Base-by-base conservation (phyloP, 2,113 vertebrate genomes). In the Brachyistius frenatus region DNA sequence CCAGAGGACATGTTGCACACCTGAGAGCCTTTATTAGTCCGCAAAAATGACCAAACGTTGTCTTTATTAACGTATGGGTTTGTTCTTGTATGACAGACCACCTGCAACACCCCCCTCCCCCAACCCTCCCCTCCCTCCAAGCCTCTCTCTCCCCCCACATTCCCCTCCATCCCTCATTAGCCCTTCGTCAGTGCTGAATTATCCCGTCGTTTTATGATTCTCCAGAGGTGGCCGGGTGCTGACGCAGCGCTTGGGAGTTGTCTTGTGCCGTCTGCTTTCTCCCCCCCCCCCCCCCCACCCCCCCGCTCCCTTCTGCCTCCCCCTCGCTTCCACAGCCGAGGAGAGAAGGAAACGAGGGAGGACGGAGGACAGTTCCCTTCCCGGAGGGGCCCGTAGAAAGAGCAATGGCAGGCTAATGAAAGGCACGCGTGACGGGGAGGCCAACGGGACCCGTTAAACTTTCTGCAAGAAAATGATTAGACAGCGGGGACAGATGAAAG, bases 181-280 rank as follows among this genome's bases (percentile, higher is more conserved):
- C 66, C 50, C 74, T 74, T 68, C 56, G 39, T 87, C 83, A 80
- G 73, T 49, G 81, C 81, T 66, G 88, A 88, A 88, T 91, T 83
- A 91, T 90, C 80, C 83, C 49, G 11, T 66, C 46, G 49, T 73
- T 89, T 81, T 86, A 80, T 88, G 86, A 76, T 69, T 64, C 86
- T 85, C 88, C 81, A 2, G 80, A 83, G 87, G 79, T 1, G 13
- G 62, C 60, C 7, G 16, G 23, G 65, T 86, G 91, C 89, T 91
- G 88, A 89, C 23, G 63, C 85, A 91, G 88, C 83, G 13, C 73
- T 78, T 46, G 66, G 53, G 30, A 72, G 62, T 74, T 73, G 82
- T 84, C 73, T 75, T 79, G 65, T 41, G 16, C 78, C 35, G 67
- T 81, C 82, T 86, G 79, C 47, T 49, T 56, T 32, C n/a, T 23